phyloP scores from a whole-genome alignment of 2,888 invertebrate species.

The Chrysotoxum bicinctum region DNA sequence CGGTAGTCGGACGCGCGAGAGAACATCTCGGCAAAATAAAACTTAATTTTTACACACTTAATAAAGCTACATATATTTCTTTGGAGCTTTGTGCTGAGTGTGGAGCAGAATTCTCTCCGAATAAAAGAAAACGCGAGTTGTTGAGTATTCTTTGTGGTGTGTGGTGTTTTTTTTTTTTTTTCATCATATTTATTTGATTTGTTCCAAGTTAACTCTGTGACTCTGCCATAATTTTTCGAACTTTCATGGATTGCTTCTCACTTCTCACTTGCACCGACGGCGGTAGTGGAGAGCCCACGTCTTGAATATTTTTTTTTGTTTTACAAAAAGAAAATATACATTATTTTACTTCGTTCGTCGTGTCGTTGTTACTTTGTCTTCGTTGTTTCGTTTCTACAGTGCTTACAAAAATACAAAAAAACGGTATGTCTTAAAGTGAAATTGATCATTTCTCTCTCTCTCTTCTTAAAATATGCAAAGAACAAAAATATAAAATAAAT shows the following conservation, averaged over 20 bases:
- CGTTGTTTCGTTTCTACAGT: constrained; percentile 24
- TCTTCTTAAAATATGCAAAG: constrained; percentile 21
- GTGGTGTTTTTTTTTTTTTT: constrained; percentile 28
- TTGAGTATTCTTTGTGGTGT: constrained; percentile 33
- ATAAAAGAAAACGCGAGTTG: constrained; percentile 26
- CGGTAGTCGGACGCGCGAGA: constrained; percentile 74
- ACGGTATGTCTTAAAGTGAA: constrained; percentile 64
- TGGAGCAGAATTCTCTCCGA: constrained; percentile 20
- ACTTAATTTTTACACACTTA: constrained; percentile 5
- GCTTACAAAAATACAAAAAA: constrained; percentile 4
- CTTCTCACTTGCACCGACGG: constrained; percentile 1
- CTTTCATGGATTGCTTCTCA: constrained; percentile 7
- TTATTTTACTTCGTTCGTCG: constrained; percentile 3
- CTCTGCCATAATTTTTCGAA: constrained; percentile 16
- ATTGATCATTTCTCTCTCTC: constrained; percentile 46
- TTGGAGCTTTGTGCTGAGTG: constrained; percentile 22
- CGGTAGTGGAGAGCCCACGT: not conserved
- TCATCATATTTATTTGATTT: constrained; percentile 8
- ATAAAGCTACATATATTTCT: constrained; percentile 11
- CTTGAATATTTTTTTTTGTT: constrained; percentile 8
- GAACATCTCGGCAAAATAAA: constrained; percentile 39
- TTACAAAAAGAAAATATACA: not conserved
- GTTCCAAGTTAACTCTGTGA: constrained; percentile 10
- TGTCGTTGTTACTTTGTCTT: constrained; percentile 19
- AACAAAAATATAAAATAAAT: constrained; percentile 16